These are phyloP conservation scores for Enhydra lutris DNA, from an alignment of 2,113 vertebrate genomes.

Conservation along the genomic window DNA sequence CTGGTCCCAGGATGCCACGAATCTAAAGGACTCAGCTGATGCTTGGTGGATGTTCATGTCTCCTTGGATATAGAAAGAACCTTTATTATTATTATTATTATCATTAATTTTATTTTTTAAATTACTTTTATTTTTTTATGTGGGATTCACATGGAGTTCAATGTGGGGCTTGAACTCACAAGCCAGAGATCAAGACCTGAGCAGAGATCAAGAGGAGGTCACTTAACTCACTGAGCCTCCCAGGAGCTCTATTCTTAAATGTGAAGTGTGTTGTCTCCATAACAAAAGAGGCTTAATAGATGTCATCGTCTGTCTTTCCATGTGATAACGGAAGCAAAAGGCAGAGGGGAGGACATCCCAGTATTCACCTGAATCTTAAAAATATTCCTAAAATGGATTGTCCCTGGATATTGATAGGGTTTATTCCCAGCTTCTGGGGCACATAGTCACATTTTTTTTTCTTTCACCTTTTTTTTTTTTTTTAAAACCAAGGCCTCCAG, in stretches of 20 bases:
- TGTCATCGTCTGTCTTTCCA: background rate
- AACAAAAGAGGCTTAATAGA: background rate
- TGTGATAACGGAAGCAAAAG: background rate
- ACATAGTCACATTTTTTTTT: background rate
- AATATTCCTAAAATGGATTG: background rate
- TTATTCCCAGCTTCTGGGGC: background rate
- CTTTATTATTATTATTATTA: background rate
- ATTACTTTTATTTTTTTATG: background rate
- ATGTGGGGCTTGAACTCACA: background rate
- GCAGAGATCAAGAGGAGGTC: background rate
- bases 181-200: background rate
- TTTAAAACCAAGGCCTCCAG: background rate
- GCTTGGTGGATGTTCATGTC: background rate
- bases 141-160: background rate
- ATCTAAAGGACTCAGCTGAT: background rate
- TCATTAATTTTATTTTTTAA: background rate
- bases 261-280: background rate
- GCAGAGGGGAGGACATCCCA: too few relatives aligned
- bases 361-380: background rate
- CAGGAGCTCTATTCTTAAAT: background rate
- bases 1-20: background rate
- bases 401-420: background rate
- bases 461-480: too few relatives aligned
- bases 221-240: background rate
- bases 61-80: background rate